Percentiles rank a stretch among this genome's conserved stretches.
phyloP scores from a whole-genome alignment of 2,888 invertebrate genomes.

The Phorcus lineatus region DNA sequence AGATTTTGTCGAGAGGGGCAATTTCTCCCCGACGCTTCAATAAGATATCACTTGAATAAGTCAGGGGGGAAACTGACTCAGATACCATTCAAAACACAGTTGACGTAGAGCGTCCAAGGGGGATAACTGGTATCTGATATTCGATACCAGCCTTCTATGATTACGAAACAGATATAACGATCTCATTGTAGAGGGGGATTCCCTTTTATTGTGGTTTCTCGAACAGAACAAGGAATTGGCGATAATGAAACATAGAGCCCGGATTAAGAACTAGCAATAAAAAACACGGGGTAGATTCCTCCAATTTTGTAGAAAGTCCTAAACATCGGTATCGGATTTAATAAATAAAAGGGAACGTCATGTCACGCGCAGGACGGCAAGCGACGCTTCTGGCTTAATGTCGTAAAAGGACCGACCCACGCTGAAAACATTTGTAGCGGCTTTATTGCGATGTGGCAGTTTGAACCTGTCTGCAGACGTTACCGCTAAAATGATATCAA shows the following conservation, averaged over 20 bases:
- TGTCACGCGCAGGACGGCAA: background rate
- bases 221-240: background rate
- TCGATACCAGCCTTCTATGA: background rate
- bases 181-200: constrained; percentile 3
- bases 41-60: background rate
- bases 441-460: background rate
- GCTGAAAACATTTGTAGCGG: background rate
- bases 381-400: background rate
- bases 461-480: background rate
- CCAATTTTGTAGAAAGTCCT: constrained; percentile 9
- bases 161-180: constrained; percentile 24
- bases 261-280: constrained; percentile 14
- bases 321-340: constrained; percentile 14
- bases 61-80: background rate
- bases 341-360: background rate
- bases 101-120: background rate
- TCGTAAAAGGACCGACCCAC: constrained; percentile 1
- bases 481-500: background rate
- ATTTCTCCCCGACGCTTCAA: background rate
- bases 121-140: background rate
- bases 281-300: constrained; percentile 10
- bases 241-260: constrained; percentile 24
- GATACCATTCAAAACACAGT: too few relatives aligned
- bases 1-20: background rate
- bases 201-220: constrained; percentile 15